Base-by-base conservation (phyloP, 1,140 invertebrate genomes). In the Eriosoma lanigerum region DNA sequence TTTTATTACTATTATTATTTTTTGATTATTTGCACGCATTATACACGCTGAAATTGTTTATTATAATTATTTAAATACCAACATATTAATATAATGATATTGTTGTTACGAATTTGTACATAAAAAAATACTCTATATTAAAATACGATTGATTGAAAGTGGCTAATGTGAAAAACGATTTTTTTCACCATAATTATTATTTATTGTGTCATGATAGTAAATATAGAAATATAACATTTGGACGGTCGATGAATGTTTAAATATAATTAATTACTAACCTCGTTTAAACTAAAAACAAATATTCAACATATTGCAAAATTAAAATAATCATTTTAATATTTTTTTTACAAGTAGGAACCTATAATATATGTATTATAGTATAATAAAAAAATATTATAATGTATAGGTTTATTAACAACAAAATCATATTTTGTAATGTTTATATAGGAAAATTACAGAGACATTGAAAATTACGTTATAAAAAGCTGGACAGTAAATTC, bases 261-360 rank as follows among this genome's bases (percentile, higher is more conserved):
- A 50, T 26, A 50, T 21, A 70, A 29, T 70, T 50, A 50, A 70
- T 70, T 50, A 70, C 66, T 29, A 17, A 24, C 44, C 24, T 29
- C 46, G 9, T 70, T 70, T 29, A 9, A 70, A 70, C 17, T 17
- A 21, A 50, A 19, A 50, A 50, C 21, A n/a, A 50, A 29, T n/a
- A 26, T 70, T 50, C 26, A 46, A 19, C n/a, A 46, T 3, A 44
- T 68, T 44, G 0, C 10, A 38, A 66, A 50, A 70, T 48, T 21
- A 44, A 64, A 64, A 70, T 21, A 17, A 70, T 0, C 29, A 70
- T 50, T 50, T 48, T 70, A 50, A 24, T 70, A 50, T 70, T 50
- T n/a, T 46, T 68, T 68, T 68, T 68, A 44, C n/a, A 0, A 17
- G 1, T 62, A 32, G 5, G 26, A 62, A 62, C 19, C 6, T 19